Percentiles rank a stretch among this genome's conserved stretches.
These are phyloP conservation scores for Periophthalmus magnuspinnatus DNA, from an alignment of 2,797 vertebrate genomes.

Conservation along the genomic window DNA sequence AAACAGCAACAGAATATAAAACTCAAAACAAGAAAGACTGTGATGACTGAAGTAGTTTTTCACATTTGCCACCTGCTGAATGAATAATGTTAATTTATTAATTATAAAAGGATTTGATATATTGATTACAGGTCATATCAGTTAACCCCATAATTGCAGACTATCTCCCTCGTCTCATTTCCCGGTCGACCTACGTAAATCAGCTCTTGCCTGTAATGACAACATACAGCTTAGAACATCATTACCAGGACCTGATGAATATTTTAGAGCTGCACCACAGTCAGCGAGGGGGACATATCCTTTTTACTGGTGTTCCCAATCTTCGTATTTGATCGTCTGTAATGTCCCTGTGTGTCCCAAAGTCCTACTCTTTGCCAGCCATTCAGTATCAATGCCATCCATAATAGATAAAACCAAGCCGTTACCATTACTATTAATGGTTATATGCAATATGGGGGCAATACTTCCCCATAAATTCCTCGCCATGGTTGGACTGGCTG, in stretches of 20 bases:
- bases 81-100: neutral
- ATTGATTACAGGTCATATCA: neutral
- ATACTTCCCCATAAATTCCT: constrained; percentile 62
- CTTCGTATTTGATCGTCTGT: constrained; percentile 54
- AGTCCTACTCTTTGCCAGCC: constrained; percentile 57
- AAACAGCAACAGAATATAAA: neutral
- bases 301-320: constrained; percentile 46
- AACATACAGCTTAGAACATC: constrained; percentile 58
- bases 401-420: constrained; percentile 68
- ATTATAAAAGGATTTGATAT: neutral
- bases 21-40: too few species aligned
- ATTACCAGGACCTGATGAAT: constrained; percentile 66
- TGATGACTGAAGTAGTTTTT: neutral
- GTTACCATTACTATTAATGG: constrained; percentile 72
- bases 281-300: constrained; percentile 43
- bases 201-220: constrained; percentile 43
- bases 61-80: neutral
- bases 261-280: constrained; percentile 55
- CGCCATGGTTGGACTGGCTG: constrained; percentile 47
- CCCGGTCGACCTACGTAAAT: constrained; percentile 34
- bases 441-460: constrained; percentile 58
- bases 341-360: constrained; percentile 58
- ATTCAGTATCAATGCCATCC: constrained; percentile 60
- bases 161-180: constrained; percentile 13
- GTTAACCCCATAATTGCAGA: neutral